phyloP scores from a whole-genome alignment of 2,797 vertebrate species.

The Hippocampus kuda region DNA sequence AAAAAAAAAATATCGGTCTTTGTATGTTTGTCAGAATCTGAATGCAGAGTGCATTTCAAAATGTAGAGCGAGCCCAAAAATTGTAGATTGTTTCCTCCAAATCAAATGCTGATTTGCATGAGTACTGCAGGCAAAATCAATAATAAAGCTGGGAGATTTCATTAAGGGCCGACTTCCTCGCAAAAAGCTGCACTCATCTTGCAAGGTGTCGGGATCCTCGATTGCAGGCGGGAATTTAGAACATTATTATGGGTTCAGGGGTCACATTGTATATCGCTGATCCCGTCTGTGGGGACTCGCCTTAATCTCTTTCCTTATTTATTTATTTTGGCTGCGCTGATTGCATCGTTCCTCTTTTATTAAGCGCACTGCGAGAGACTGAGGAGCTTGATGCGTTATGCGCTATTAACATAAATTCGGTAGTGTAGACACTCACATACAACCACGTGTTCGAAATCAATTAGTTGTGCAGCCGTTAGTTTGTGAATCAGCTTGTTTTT shows the following conservation, averaged over 20 bases:
- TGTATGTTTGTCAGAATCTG: neutral
- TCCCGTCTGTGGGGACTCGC: neutral
- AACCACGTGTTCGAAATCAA: neutral
- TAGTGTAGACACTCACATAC: neutral
- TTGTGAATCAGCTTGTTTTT: no score
- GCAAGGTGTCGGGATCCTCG: neutral
- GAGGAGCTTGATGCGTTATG: neutral
- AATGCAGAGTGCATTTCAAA: neutral
- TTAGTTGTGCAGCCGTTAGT: neutral
- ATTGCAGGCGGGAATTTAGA: neutral
- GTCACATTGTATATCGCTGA: neutral
- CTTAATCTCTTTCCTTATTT: constrained; percentile 1
- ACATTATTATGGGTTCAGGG: constrained; percentile 1
- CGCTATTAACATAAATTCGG: neutral
- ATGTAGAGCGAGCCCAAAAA: neutral
- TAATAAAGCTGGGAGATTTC: neutral
- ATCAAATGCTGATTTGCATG: constrained; percentile 1
- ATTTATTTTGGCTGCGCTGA: neutral
- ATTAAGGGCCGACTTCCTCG: neutral
- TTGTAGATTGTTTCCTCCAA: neutral
- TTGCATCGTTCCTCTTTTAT: constrained; percentile 3
- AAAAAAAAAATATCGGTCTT: no score
- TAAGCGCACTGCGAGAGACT: neutral
- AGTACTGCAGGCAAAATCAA: neutral
- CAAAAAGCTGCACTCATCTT: neutral